A percentile compares a stretch with the other conserved stretches of the same genome.
Evolutionary conservation across 2,113 vertebrate species (phyloP).

Genomic region (Indicator maculatus): DNA sequence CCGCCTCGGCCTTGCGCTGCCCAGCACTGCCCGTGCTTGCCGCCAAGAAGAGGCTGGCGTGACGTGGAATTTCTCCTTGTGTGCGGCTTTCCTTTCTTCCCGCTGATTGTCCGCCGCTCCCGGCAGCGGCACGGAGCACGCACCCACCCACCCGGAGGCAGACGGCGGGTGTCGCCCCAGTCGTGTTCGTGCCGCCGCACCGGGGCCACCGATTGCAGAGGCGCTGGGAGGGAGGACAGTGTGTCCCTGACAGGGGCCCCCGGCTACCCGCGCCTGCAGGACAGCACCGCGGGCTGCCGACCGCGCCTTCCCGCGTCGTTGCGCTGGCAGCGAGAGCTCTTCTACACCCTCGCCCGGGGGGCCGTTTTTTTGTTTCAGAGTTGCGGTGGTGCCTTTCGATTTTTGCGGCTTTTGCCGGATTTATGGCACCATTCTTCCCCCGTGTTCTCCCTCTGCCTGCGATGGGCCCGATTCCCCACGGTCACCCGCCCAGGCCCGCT

Average conservation of each 20-base stretch:
- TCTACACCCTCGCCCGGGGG: neutral
- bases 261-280: neutral
- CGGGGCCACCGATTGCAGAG: slow-evolving; percentile 34
- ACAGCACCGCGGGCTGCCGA: neutral
- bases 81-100: neutral
- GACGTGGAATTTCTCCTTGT: neutral
- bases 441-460: neutral
- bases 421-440: neutral
- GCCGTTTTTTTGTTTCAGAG: neutral
- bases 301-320: neutral
- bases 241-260: neutral
- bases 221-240: neutral
- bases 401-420: neutral
- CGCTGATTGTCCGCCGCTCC: neutral
- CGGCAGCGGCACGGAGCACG: slow-evolving; percentile 52
- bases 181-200: slow-evolving; percentile 58
- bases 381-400: neutral
- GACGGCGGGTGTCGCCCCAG: slow-evolving; percentile 71
- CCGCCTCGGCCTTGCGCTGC: neutral
- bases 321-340: neutral
- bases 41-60: slow-evolving; percentile 57
- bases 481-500: neutral
- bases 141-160: slow-evolving; percentile 7
- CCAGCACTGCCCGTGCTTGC: slow-evolving; percentile 44
- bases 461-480: neutral